These are phyloP conservation scores for Larimichthys polyactis DNA, from an alignment of 2,113 vertebrate species.

Conservation along the genomic window DNA sequence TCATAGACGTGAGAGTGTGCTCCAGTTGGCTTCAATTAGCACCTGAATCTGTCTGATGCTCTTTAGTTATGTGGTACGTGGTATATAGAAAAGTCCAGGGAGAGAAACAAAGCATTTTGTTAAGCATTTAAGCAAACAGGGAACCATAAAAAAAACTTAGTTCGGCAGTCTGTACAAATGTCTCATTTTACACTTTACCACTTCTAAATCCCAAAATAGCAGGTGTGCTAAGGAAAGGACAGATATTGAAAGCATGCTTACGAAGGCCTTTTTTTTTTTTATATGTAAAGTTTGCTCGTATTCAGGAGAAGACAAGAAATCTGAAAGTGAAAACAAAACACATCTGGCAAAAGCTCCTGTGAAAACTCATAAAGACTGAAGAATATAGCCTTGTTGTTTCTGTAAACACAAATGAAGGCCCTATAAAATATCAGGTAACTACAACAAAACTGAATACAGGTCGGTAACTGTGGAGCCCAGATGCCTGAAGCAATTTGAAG, in stretches of 20 bases:
- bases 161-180: conserved; percentile 28
- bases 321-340: conserved; percentile 69
- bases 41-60: conserved; percentile 28
- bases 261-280: neutral
- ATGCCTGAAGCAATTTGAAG: conserved; percentile 63
- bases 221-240: conserved; percentile 33
- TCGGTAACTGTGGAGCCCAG: conserved; percentile 73
- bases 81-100: neutral
- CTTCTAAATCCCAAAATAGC: conserved; percentile 36
- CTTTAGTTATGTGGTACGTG: conserved; percentile 5
- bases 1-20: neutral
- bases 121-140: conserved; percentile 26
- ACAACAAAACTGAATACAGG: conserved; percentile 79
- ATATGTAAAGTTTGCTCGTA: conserved; percentile 16
- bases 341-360: conserved; percentile 69
- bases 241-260: conserved; percentile 6
- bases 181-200: conserved; percentile 31
- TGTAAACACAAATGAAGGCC: conserved; percentile 79
- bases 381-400: conserved; percentile 80
- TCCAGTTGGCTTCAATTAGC: neutral
- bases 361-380: conserved; percentile 74
- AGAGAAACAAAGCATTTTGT: conserved; percentile 32
- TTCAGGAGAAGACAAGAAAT: conserved; percentile 46
- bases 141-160: conserved; percentile 42
- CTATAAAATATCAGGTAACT: conserved; percentile 83